Base-by-base conservation (phyloP, 2,113 vertebrate genomes). In the Clarias macrocephalus region DNA sequence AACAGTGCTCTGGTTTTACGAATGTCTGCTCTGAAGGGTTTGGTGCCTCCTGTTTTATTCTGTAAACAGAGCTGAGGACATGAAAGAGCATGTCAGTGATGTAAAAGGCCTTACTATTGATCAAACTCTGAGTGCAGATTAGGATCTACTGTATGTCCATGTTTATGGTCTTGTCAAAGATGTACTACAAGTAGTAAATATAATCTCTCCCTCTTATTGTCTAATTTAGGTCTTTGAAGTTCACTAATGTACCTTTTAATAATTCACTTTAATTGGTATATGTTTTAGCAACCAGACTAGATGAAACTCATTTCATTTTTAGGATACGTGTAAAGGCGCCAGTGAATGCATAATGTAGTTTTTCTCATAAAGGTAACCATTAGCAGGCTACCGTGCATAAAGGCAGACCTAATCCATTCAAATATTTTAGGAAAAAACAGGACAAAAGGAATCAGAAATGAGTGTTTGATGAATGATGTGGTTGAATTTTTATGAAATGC, bases 201-300 rank as follows among this genome's bases (percentile, higher is more conserved):
- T 94, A 94, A 93, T 92, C 93, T 92, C 93, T 92, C 94, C 16
- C 52, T 96, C 93, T 89, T 88, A 59, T 79, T 80, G 88, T 82
- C 80, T 62, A 83, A 96, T 95, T 87, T 81, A 95, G 95, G 84
- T 89, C 91, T 93, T 92, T 96, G 96, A 96, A 95, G 93, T 94
- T 93, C 94, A 95, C 94, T 96, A 96, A 97, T 96, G 96, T 96
- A 96, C 93, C 95, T 96, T 96, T 96, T 96, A 96, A 95, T 94
- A 93, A 93, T 66, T 85, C 56, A 72, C 60, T 91, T 90, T 72
- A 91, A 60, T 88, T 57, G 81, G 88, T 88, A 85, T 57, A 62
- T 80, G 81, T 87, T 75, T 80, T 83, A 83, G 80, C 68, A 87
- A 76, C 80, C 80, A 76, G 30, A 21, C 70, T 87, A 87, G 59